Percentiles rank a stretch among this genome's conserved stretches.
Conservation (phyloP, 2,888 invertebrate species). For the Aproaerema taeniolella region DNA sequence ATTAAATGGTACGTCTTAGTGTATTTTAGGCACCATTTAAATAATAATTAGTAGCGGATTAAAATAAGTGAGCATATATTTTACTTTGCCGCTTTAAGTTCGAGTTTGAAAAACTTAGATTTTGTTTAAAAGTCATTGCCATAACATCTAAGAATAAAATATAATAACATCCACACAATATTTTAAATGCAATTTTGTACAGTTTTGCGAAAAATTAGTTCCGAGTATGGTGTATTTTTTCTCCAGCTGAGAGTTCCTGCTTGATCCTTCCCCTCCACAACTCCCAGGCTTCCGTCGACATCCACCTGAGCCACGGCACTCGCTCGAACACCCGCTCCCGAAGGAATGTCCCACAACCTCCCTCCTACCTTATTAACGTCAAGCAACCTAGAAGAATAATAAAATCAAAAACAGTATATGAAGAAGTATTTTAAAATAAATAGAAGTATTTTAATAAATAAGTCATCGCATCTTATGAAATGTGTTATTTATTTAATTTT, state of each 20-base stretch:
- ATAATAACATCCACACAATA: no score
- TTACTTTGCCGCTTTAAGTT: background rate
- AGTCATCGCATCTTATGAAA: no score
- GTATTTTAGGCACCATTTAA: conserved; percentile 35
- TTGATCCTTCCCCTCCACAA: conserved; percentile 46
- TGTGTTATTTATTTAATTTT: no score
- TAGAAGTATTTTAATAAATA: conserved; percentile 19
- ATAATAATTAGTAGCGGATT: conserved; percentile 31
- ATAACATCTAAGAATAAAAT: no score
- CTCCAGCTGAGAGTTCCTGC: background rate
- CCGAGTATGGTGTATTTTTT: no score
- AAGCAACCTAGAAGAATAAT: conserved; percentile 32
- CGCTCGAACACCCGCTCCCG: conserved; percentile 17
- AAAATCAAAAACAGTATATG: conserved; percentile 27
- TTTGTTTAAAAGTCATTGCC: no score
- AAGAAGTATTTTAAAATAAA: no score
- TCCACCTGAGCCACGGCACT: conserved; percentile 35
- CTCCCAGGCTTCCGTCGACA: conserved; percentile 55
- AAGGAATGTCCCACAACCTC: conserved; percentile 21
- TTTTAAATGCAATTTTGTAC: no score
- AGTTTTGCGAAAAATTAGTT: no score
- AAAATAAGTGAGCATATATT: no score
- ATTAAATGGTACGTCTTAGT: conserved; percentile 45
- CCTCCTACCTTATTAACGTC: conserved; percentile 44
- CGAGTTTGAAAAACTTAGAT: no score